Evolutionary conservation across 2,797 vertebrate species (phyloP).

Genomic region (Phataginus tricuspis): DNA sequence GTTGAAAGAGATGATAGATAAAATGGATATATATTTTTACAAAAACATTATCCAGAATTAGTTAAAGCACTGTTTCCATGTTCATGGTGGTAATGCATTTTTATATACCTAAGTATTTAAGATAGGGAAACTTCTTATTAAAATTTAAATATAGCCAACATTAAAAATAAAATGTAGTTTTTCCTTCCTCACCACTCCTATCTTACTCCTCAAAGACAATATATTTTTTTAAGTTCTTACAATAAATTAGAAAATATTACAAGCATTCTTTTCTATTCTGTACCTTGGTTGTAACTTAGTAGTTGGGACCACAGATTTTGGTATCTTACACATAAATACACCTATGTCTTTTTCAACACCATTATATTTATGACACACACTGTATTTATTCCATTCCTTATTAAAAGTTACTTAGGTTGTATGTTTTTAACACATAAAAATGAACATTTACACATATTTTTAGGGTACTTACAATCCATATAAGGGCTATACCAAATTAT

Average conservation of each 20-base stretch:
- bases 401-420: not conserved
- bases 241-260: not conserved
- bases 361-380: not conserved
- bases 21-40: not conserved
- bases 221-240: not conserved
- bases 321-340: not conserved
- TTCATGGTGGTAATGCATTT: not conserved
- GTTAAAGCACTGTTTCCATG: not conserved
- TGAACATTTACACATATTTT: not conserved
- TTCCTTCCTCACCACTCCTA: not conserved
- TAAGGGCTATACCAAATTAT: not conserved
- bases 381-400: not conserved
- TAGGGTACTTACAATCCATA: not conserved
- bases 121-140: not conserved
- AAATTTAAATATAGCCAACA: not conserved
- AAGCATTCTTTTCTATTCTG: not conserved
- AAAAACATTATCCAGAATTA: not conserved
- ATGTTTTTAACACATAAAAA: not conserved
- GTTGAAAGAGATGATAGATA: not conserved
- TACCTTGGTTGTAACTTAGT: not conserved
- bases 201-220: not conserved
- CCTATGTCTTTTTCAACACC: not conserved
- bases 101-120: not conserved
- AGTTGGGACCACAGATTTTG: not conserved
- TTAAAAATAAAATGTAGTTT: not conserved